Evolutionary conservation across 2,888 invertebrate species (phyloP).

Genomic region (Eupelmus urozonus): DNA sequence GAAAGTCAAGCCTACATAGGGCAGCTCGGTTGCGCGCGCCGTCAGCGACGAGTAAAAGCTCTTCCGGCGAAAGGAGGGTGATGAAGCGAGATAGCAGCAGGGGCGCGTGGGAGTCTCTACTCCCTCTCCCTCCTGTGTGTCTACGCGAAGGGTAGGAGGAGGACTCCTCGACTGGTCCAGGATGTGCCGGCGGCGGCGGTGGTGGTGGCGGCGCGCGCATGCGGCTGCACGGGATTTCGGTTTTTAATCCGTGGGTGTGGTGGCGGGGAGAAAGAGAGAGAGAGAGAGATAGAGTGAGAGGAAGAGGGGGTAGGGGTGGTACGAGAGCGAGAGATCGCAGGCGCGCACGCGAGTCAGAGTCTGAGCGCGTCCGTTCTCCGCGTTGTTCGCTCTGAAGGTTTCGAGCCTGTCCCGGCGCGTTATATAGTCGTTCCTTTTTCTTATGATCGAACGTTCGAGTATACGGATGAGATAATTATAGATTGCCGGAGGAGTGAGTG

Average conservation of each 20-base stretch:
- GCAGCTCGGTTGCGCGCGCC: too few species aligned
- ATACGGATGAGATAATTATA: too few species aligned
- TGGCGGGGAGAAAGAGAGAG: slow-evolving; percentile 61
- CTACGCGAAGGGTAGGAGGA: not conserved
- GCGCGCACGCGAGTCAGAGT: slow-evolving; percentile 10
- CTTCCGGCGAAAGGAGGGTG: slow-evolving; percentile 25
- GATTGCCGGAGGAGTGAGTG: too few species aligned
- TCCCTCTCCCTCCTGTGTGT: not conserved
- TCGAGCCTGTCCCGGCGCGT: too few species aligned
- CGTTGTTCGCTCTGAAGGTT: too few species aligned
- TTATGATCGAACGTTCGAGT: too few species aligned
- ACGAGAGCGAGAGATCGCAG: not conserved
- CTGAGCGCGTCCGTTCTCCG: slow-evolving; percentile 48
- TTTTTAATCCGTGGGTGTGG: slow-evolving; percentile 74
- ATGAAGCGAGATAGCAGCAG: not conserved
- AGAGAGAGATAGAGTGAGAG: not conserved
- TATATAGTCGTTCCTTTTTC: too few species aligned
- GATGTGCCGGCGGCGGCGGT: slow-evolving; percentile 4
- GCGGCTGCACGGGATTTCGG: slow-evolving; percentile 62
- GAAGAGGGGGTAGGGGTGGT: not conserved
- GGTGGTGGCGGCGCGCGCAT: not conserved
- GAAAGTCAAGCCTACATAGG: too few species aligned
- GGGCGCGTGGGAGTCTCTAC: not conserved
- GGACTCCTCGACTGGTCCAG: not conserved
- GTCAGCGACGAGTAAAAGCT: not conserved